Percentiles rank a stretch among this genome's conserved stretches.
Evolutionary conservation across 2,797 vertebrate species (phyloP).

Genomic region (Heteromormyrus szaboi): DNA sequence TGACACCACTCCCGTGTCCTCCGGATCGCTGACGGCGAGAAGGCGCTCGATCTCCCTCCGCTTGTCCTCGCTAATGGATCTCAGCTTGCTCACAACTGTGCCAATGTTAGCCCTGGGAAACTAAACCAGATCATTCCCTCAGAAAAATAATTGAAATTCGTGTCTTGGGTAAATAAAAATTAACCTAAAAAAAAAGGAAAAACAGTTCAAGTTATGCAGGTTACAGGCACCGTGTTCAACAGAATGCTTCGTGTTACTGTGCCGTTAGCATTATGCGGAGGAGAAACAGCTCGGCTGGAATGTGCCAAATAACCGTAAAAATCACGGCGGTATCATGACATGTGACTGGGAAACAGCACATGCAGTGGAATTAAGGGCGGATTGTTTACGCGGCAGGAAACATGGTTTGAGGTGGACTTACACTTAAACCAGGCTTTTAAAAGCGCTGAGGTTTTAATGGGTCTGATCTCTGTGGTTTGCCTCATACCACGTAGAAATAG

Average conservation of each 20-base stretch:
- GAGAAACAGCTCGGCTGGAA: neutral
- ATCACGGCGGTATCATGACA: neutral
- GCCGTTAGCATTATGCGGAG: neutral
- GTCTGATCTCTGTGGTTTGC: neutral
- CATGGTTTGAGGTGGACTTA: neutral
- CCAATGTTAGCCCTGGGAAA: constrained; percentile 67
- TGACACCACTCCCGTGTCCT: constrained; percentile 54
- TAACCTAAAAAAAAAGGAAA: neutral
- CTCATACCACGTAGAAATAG: neutral
- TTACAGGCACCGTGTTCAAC: neutral
- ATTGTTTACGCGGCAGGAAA: neutral
- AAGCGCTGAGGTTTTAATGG: neutral
- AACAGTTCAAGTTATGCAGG: neutral
- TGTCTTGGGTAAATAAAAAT: constrained; percentile 16
- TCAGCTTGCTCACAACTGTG: constrained; percentile 71
- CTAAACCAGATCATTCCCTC: constrained; percentile 49
- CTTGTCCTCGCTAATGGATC: constrained; percentile 52
- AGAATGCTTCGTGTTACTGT: neutral
- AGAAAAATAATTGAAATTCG: neutral
- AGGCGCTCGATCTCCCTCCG: constrained; percentile 67
- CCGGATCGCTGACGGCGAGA: constrained; percentile 60
- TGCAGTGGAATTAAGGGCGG: neutral
- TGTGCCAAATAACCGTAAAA: neutral
- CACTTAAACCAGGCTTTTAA: neutral
- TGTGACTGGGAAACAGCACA: neutral